A percentile compares a stretch with the other conserved stretches of the same genome.
Evolutionary conservation across 2,113 vertebrate species (phyloP).

Genomic region (Silurus glanis): DNA sequence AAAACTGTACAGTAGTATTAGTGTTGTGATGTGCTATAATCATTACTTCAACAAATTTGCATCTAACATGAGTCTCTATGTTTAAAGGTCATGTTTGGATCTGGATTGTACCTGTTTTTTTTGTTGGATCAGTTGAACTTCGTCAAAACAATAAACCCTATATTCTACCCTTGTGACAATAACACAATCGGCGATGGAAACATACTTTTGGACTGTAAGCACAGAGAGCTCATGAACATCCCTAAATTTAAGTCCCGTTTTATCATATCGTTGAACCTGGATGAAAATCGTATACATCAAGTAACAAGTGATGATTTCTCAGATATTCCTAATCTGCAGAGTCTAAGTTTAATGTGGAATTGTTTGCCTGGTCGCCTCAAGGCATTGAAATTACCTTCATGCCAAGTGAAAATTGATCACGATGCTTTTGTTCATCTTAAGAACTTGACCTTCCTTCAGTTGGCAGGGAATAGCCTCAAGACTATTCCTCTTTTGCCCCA

Average conservation of each 20-base stretch:
- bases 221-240: conserved; percentile 59
- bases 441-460: conserved; percentile 61
- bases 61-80: neutral
- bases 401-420: conserved; percentile 62
- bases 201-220: conserved; percentile 66
- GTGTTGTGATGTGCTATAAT: neutral
- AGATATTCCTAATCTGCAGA: conserved; percentile 66
- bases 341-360: conserved; percentile 66
- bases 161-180: conserved; percentile 74
- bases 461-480: conserved; percentile 74
- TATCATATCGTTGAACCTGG: conserved; percentile 65
- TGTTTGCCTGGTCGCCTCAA: conserved; percentile 62
- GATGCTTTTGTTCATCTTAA: conserved; percentile 64
- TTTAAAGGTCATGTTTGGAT: conserved; percentile 58
- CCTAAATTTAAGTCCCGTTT: conserved; percentile 62
- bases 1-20: neutral
- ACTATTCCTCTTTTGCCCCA: conserved; percentile 68
- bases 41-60: neutral
- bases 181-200: conserved; percentile 37
- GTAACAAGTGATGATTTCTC: conserved; percentile 59
- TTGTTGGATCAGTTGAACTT: conserved; percentile 54
- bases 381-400: conserved; percentile 42
- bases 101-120: conserved; percentile 51
- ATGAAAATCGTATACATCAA: conserved; percentile 59
- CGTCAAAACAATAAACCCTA: conserved; percentile 56